Evolutionary conservation across 2,797 vertebrate genomes (phyloP).

Genomic region (Acipenser transmontanus): DNA sequence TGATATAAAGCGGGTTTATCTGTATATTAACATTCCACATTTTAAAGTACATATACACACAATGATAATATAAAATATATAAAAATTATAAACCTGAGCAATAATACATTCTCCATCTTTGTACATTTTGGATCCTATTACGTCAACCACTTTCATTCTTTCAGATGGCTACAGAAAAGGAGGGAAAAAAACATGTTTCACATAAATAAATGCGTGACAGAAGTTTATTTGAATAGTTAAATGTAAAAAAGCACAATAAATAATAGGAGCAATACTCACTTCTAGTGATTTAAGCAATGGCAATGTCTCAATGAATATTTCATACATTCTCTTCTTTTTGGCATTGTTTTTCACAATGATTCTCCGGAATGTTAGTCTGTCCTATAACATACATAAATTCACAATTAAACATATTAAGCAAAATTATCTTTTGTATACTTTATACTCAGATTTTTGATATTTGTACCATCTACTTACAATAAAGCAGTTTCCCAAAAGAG

Average conservation of each 20-base stretch:
- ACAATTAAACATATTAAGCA: too few species aligned
- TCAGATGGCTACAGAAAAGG: slow-evolving; percentile 77
- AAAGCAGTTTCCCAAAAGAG: too few species aligned
- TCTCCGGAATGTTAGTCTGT: slow-evolving; percentile 94
- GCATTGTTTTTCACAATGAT: slow-evolving; percentile 99
- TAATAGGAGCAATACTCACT: slow-evolving; percentile 50
- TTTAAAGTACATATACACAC: neutral
- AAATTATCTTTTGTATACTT: neutral
- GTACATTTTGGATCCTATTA: slow-evolving; percentile 86
- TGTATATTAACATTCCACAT: too few species aligned
- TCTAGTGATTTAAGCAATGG: slow-evolving; percentile 96
- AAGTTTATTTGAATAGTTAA: neutral
- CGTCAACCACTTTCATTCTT: slow-evolving; percentile 97
- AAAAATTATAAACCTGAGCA: slow-evolving; percentile 75
- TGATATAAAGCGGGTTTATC: too few species aligned
- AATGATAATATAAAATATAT: neutral
- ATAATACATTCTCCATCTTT: slow-evolving; percentile 89
- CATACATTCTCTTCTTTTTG: slow-evolving; percentile 94
- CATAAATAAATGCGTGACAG: neutral
- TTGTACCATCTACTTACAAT: neutral
- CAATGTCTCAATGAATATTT: slow-evolving; percentile 93
- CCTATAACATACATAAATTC: slow-evolving; percentile 56
- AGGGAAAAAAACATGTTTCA: slow-evolving; percentile 15
- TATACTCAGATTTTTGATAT: neutral
- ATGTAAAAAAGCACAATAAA: neutral